Evolutionary conservation across 2,888 invertebrate species (phyloP), one percentile per base, ranked within the genome.

Genomic region (Panorpa germanica): DNA sequence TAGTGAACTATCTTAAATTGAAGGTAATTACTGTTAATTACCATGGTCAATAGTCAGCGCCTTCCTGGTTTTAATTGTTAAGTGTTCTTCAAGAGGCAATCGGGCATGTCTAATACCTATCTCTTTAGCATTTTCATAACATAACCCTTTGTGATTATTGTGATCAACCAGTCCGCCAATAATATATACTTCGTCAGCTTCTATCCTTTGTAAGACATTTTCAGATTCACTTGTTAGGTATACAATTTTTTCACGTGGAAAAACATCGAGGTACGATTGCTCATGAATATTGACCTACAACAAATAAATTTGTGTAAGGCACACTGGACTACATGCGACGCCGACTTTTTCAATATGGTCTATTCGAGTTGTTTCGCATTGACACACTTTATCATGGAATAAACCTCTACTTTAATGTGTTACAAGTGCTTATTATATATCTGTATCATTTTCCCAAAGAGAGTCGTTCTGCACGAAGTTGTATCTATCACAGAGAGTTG

Each of bases 91-190:
- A 40, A 98, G 67, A 1, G 98, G 96, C 25, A 98, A 56, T 43
- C 82, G 73, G 1, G 70, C 88, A 53, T 91, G 91, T 35, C 55
- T 53, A 17, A 93, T 61, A 3, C 74, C 77, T 46, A 76, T 71
- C 43, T 78, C 69, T 21, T 62, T 47, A 3, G 98, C 96, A 42
- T 81, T 62, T 40, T 70, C 68, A 49, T 78, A 70, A 47, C 93
- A 93, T 10, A 83, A 54, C 3, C 91, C 91, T 75, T 95, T 96
- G 41, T 91, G 80, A 41, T 77, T 68, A 57, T 98, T 98, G 49
- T 98, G 96, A 57, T 98, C 98, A 0, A 98, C 91, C 25, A 98
- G 58, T 15, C 95, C 98, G 22, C 98, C 98, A 49, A 98, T 95
- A 28, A 98, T 71, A 47, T 96, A 98, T 25, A 75, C 67, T 46